These are phyloP conservation scores for Torymus auratus DNA, from an alignment of 2,888 invertebrate genomes.

Conservation along the genomic window DNA sequence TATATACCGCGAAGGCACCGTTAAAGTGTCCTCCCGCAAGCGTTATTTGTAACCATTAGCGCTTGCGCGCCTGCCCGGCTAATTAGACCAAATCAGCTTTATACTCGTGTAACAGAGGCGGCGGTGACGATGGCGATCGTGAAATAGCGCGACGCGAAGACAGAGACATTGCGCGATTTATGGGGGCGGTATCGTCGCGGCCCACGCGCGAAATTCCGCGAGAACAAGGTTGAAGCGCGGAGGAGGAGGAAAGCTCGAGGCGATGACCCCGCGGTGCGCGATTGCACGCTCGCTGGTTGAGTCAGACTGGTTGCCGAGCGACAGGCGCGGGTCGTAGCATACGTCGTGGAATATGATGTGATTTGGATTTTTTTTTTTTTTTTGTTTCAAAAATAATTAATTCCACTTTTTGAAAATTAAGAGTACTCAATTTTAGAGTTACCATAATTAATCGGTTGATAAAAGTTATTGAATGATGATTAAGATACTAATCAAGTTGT, in stretches of 20 bases:
- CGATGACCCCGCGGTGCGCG: conserved; percentile 30
- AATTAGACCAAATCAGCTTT: conserved; percentile 56
- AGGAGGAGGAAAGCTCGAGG: not conserved
- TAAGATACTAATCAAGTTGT: too few species aligned
- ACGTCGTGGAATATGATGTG: too few species aligned
- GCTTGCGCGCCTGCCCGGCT: conserved; percentile 40
- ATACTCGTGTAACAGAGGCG: conserved; percentile 3
- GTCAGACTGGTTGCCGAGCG: conserved; percentile 26
- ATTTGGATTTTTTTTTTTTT: too few species aligned
- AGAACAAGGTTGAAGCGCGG: not conserved
- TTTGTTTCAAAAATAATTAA: too few species aligned
- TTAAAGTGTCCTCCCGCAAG: conserved; percentile 18
- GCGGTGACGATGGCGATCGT: not conserved
- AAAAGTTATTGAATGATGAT: too few species aligned
- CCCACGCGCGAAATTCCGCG: conserved; percentile 30
- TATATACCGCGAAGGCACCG: conserved; percentile 4
- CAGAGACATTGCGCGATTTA: conserved; percentile 29
- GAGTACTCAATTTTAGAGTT: too few species aligned
- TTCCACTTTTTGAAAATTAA: too few species aligned
- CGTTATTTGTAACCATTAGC: conserved; percentile 51
- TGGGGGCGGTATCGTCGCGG: not conserved
- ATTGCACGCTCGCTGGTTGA: conserved; percentile 31
- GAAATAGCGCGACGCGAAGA: conserved; percentile 26
- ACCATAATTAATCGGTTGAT: too few species aligned
- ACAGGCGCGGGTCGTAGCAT: conserved; percentile 16